Evolutionary conservation across 2,888 invertebrate genomes (phyloP).

Genomic region (Tiliacea aurago): DNA sequence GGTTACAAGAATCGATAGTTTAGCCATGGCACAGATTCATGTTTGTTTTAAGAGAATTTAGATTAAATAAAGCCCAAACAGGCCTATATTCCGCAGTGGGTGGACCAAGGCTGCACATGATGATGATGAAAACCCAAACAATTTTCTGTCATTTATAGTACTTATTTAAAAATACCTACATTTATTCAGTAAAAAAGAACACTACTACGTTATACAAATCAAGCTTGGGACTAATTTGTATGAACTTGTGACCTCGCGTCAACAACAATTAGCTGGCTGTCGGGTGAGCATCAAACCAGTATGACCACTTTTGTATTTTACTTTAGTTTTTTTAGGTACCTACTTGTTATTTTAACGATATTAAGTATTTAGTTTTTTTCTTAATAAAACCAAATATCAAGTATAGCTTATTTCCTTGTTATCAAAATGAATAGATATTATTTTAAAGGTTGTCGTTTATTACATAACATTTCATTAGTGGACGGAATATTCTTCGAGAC

Average conservation of each 20-base stretch:
- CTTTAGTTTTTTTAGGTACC: conserved; percentile 25
- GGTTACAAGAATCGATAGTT: neutral
- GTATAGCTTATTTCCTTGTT: conserved; percentile 33
- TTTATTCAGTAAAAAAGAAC: neutral
- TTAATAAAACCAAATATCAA: conserved; percentile 9
- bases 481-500: conserved; percentile 67
- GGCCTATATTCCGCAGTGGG: neutral
- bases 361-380: neutral
- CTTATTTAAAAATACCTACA: neutral
- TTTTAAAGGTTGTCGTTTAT: conserved; percentile 64
- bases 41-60: neutral
- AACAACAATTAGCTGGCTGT: conserved; percentile 66
- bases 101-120: neutral
- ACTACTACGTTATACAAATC: conserved; percentile 51
- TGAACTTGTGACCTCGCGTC: conserved; percentile 73
- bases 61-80: neutral
- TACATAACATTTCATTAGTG: conserved; percentile 68
- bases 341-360: neutral
- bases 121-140: neutral
- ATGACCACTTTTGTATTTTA: conserved; percentile 35
- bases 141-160: neutral
- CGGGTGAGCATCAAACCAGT: conserved; percentile 62
- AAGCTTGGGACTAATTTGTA: conserved; percentile 68
- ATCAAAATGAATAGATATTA: conserved; percentile 45
- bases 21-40: conserved; percentile 19